Evolutionary conservation across 2,113 vertebrate species (phyloP), one percentile per base, ranked within the genome.

Genomic region (Dendropsophus ebraccatus): DNA sequence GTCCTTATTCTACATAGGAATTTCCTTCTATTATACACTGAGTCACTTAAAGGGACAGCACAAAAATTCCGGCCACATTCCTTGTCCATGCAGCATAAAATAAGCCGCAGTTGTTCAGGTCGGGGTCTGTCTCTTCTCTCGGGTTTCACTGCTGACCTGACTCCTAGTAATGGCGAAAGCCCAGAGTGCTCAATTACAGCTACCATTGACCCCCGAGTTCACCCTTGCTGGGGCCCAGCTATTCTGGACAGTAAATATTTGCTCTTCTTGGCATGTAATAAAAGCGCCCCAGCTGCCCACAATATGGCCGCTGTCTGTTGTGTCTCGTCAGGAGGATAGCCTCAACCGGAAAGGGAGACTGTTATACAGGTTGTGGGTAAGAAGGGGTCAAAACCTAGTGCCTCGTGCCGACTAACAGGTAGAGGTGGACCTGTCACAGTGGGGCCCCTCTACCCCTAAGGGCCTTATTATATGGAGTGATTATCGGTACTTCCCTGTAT

Each of bases 221-320:
- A 79, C 49, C 58, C n/a, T 35, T 58, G 76, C 32, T 19, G 32
- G 30, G 76, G 52, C 52, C 16, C 5, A 60, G 32, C 52, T 79
- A 79, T 79, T 79, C 58, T 79, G 13, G 35, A 79, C 10, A 58
- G 54, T 58, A 79, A 79, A 79, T 79, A 60, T 79, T 41, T 58
- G 32, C 54, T n/a, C 76, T 58, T 23, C n/a, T n/a, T n/a, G 41
- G 8, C 35, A 25, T 79, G 76, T 60, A 9, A 41, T 79, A 23
- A 37, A 25, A 13, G 19, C 11, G 32, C 17, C 32, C 30, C 76
- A 79, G 32, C 76, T 79, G 76, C 76, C 76, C 32, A 5, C 30
- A 58, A 79, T 37, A 79, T 58, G n/a, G 62, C 14, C 5, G 70
- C 19, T 12, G 7, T 23, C 67, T 41, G 7, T 37, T 21, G 25